Evolutionary conservation across 2,888 invertebrate genomes (phyloP).

Genomic region (Agriopis aurantiaria): DNA sequence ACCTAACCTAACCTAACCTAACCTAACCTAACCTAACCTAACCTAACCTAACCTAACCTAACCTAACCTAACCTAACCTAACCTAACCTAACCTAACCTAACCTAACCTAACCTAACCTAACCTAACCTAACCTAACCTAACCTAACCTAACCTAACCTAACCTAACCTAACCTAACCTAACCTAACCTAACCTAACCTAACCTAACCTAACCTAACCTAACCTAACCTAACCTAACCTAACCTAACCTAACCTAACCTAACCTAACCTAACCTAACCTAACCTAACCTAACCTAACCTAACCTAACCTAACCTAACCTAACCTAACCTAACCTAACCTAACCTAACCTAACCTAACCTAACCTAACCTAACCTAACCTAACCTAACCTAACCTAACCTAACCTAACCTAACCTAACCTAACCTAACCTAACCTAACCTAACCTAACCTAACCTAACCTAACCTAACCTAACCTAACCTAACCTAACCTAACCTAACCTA

Average conservation of each 20-base stretch:
- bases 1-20: slow-evolving; percentile 1
- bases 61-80: slow-evolving; percentile 1
- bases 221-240: too few relatives aligned
- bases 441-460: not conserved
- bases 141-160: slow-evolving; percentile 25
- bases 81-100: slow-evolving; percentile 1
- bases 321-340: slow-evolving; percentile 17
- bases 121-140: slow-evolving; percentile 17
- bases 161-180: slow-evolving; percentile 19
- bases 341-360: slow-evolving; percentile 15
- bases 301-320: slow-evolving; percentile 17
- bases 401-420: slow-evolving; percentile 17
- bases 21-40: slow-evolving; percentile 6
- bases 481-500: slow-evolving; percentile 14
- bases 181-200: slow-evolving; percentile 22
- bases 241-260: slow-evolving; percentile 28
- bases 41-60: slow-evolving; percentile 9
- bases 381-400: slow-evolving; percentile 17
- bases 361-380: slow-evolving; percentile 17
- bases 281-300: slow-evolving; percentile 17
- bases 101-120: slow-evolving; percentile 3
- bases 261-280: slow-evolving; percentile 17
- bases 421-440: slow-evolving; percentile 1
- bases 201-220: slow-evolving; percentile 3
- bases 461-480: not conserved